These are phyloP conservation scores for Shargacucullia verbasci DNA, from an alignment of 2,888 invertebrate genomes.

Conservation along the genomic window DNA sequence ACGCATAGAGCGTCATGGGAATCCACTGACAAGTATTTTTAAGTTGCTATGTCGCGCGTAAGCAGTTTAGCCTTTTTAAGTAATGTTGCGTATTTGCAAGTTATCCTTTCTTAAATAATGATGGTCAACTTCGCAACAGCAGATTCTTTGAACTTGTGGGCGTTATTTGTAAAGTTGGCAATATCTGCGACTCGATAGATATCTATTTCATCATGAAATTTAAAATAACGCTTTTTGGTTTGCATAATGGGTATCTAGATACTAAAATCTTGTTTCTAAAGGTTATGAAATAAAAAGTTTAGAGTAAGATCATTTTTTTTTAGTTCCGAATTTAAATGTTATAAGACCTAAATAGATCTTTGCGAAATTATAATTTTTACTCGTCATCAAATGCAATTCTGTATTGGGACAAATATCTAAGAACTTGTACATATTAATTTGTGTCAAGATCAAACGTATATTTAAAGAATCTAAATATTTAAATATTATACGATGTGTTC, in stretches of 20 bases:
- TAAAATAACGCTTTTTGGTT: conserved; percentile 5
- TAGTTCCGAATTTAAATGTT: too few species aligned
- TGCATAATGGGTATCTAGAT: conserved; percentile 14
- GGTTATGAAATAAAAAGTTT: conserved; percentile 13
- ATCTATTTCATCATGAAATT: conserved; percentile 9
- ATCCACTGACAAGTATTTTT: background rate
- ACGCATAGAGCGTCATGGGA: background rate
- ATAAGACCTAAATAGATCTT: too few species aligned
- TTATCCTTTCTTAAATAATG: too few species aligned
- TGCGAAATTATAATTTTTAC: too few species aligned
- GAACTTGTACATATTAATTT: too few species aligned
- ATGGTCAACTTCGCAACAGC: conserved; percentile 2
- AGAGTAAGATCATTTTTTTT: conserved; percentile 1
- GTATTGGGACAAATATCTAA: too few species aligned
- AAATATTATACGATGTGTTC: too few species aligned
- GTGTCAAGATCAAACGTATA: too few species aligned
- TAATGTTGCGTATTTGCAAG: background rate
- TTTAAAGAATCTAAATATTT: too few species aligned
- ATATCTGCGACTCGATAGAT: conserved; percentile 1
- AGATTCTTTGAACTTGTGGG: conserved; percentile 6
- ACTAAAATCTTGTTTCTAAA: conserved; percentile 14
- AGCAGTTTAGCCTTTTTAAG: background rate
- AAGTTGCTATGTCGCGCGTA: background rate
- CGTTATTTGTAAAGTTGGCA: conserved; percentile 1
- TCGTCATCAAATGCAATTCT: too few species aligned